A percentile compares a stretch with the other conserved stretches of the same genome.
These are phyloP conservation scores for Halcyon leucocephala DNA, from an alignment of 2,797 vertebrate genomes.

Conservation along the genomic window DNA sequence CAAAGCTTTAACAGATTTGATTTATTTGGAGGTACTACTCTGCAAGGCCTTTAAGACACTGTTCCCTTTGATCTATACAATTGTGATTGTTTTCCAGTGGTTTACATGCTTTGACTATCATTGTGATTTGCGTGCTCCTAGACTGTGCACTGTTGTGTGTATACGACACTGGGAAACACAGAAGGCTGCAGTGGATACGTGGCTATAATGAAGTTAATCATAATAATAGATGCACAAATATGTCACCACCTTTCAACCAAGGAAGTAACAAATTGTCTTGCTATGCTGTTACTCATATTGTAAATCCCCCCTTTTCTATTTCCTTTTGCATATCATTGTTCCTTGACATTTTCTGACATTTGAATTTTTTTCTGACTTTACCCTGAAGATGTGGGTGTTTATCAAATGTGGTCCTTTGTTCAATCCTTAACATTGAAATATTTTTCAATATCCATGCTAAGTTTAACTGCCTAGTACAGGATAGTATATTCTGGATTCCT, in stretches of 20 bases:
- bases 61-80: neutral
- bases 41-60: neutral
- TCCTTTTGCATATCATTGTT: neutral
- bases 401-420: neutral
- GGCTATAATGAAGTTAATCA: neutral
- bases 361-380: neutral
- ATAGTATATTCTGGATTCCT: neutral
- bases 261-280: neutral
- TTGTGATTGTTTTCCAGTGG: neutral
- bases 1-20: neutral
- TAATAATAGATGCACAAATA: neutral
- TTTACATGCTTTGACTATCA: neutral
- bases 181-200: neutral
- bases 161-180: neutral
- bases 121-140: neutral
- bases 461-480: neutral
- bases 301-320: neutral
- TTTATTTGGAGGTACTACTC: neutral
- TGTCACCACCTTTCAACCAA: neutral
- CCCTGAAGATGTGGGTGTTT: neutral
- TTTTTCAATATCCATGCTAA: neutral
- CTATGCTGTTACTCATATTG: neutral
- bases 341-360: neutral
- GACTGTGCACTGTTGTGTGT: no score
- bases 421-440: neutral